phyloP scores from a whole-genome alignment of 2,797 vertebrate genomes.

The Smutsia temminckii region DNA sequence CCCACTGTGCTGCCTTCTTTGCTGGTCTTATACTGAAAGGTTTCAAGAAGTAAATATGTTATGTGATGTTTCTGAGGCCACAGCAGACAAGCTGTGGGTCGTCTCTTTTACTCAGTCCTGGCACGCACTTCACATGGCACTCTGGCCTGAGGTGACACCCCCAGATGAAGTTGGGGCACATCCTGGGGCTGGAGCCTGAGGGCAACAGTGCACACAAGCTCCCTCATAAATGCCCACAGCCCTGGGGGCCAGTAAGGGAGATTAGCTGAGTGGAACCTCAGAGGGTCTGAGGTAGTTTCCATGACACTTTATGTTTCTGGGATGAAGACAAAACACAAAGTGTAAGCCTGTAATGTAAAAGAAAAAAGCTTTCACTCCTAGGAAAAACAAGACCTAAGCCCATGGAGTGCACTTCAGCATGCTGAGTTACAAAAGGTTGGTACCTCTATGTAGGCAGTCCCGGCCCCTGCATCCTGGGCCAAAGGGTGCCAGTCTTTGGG shows the following conservation, averaged over 20 bases:
- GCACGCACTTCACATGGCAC: no score
- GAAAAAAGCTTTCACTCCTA: background rate
- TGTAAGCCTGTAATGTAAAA: background rate
- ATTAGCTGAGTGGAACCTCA: background rate
- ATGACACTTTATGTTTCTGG: background rate
- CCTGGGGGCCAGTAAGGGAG: no score
- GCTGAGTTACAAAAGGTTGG: background rate
- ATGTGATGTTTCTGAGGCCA: background rate
- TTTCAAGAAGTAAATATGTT: background rate
- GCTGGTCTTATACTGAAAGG: constrained; percentile 95
- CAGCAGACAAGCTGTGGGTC: background rate
- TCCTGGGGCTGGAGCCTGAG: background rate
- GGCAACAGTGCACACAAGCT: rapidly evolving
- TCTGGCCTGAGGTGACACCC: background rate
- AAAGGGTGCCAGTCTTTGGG: constrained; percentile 94
- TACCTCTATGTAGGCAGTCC: constrained; percentile 96
- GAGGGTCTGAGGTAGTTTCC: background rate
- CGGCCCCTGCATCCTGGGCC: constrained; percentile 88
- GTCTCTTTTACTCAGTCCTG: background rate
- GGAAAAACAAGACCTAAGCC: background rate
- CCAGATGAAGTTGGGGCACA: background rate
- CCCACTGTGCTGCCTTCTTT: constrained; percentile 98
- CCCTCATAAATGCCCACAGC: background rate
- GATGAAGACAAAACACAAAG: background rate
- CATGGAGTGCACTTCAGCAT: rapidly evolving